Evolutionary conservation across 2,888 invertebrate species (phyloP).

Genomic region (Tenthredo mesomela): DNA sequence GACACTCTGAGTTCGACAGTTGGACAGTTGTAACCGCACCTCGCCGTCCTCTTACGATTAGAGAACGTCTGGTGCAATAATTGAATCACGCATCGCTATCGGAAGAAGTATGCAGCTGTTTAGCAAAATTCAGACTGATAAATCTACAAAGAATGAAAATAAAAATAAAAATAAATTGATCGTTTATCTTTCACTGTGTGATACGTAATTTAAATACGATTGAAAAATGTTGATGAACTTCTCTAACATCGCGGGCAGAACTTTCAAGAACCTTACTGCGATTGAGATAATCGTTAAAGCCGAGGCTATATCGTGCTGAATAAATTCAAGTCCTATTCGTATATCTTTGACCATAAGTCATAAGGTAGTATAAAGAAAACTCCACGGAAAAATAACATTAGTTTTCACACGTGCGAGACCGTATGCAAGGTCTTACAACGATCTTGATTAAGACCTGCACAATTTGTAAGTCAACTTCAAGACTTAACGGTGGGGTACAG

Average conservation of each 20-base stretch:
- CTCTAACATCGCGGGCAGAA: background rate
- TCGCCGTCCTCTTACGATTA: constrained; percentile 56
- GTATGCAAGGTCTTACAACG: constrained; percentile 20
- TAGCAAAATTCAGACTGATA: background rate
- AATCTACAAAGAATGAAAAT: background rate
- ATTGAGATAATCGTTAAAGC: constrained; percentile 16
- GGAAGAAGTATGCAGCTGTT: constrained; percentile 5
- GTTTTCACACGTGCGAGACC: constrained; percentile 39
- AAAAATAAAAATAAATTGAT: background rate
- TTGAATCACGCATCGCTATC: constrained; percentile 46
- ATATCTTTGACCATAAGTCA: constrained; percentile 35
- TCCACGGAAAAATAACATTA: constrained; percentile 39
- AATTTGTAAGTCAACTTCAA: constrained; percentile 40
- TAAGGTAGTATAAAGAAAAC: background rate
- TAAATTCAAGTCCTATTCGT: constrained; percentile 32
- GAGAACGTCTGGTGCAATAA: constrained; percentile 47
- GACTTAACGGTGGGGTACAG: constrained; percentile 17
- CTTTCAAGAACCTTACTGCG: background rate
- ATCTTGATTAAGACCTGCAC: constrained; percentile 42
- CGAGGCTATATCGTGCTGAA: constrained; percentile 34
- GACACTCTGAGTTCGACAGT: constrained; percentile 66
- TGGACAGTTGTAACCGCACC: constrained; percentile 60
- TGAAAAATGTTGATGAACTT: background rate
- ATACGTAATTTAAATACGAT: background rate
- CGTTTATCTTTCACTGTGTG: background rate